Evolutionary conservation across 2,888 invertebrate genomes (phyloP), one percentile per base, ranked within the genome.

Genomic region (Epistrophe grossulariae): DNA sequence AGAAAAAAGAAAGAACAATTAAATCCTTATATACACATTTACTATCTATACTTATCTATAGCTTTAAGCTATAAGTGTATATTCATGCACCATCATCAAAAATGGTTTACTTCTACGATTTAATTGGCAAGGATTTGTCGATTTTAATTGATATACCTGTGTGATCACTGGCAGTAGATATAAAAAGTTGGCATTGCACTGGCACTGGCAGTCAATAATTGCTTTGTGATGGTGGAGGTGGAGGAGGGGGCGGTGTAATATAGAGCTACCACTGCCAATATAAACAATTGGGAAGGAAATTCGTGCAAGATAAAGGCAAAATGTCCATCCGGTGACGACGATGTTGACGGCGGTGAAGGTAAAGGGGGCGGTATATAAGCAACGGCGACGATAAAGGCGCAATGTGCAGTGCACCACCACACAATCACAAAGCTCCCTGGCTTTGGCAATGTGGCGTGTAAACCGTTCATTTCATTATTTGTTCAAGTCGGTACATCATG

Each of bases 71-170:
- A 35, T 9, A 35, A 9, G 6, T 35, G 40, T 48, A 40, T 15
- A 40, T 17, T 55, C 43, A 38, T 38, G 11, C 35, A 57, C 73
- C 38, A 59, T 57, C 50, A 62, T 48, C 48, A 64, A 70, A 70
- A 74, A 40, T 50, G 50, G 79, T 76, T 55, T 59, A 68, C 50
- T 78, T 66, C 17, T 19, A 60, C 40, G 64, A 31, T 83, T 83
- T 83, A 87, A 87, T 87, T 87, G 79, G 83, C 76, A 87, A 83
- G 87, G 87, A 87, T 87, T 87, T 83, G 87, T 79, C 79, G 87
- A 83, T 76, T 82, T 79, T 87, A 87, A 87, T 87, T 87, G 79
- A 87, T 79, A 72, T 74, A 83, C 76, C 59, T 87, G 40, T 72
- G 68, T 52, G 82, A 82, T 82, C 64, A 78, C 64, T 74, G 72